Conservation (phyloP, 1,140 invertebrate genomes). For the Zelostemma sp. region DNA sequence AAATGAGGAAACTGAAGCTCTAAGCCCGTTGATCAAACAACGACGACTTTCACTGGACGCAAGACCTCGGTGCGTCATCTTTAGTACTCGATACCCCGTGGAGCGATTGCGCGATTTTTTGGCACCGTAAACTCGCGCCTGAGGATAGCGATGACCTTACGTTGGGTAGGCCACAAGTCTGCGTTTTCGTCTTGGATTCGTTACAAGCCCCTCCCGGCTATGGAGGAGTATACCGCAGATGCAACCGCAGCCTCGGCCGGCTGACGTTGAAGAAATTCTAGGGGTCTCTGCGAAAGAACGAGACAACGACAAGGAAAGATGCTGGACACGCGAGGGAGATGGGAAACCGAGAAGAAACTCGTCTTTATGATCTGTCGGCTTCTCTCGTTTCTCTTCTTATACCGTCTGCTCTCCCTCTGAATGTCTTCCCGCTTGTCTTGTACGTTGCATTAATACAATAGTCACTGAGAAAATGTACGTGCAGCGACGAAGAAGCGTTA, state of each 20-base stretch:
- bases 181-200: constrained; percentile 19
- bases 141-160: constrained; percentile 4
- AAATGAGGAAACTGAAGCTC: no score
- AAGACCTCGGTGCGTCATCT: not conserved
- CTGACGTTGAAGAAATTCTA: constrained; percentile 27
- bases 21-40: not conserved
- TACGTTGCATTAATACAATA: no score
- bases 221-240: constrained; percentile 30
- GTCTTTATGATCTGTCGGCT: constrained; percentile 8
- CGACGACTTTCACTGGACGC: not conserved
- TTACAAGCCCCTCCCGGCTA: constrained; percentile 12
- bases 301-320: constrained; percentile 11
- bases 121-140: constrained; percentile 2
- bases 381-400: constrained; percentile 40
- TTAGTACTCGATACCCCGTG: no score
- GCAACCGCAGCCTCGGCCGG: constrained; percentile 26
- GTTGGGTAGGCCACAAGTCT: constrained; percentile 14
- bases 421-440: constrained; percentile 20
- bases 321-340: constrained; percentile 11
- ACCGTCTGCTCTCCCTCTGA: constrained; percentile 3
- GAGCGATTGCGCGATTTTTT: no score
- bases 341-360: constrained; percentile 17
- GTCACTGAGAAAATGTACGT: no score
- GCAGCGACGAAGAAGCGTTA: not conserved
- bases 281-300: constrained; percentile 11